Conservation (phyloP, 2,113 vertebrate species). For the Nerophis ophidion region DNA sequence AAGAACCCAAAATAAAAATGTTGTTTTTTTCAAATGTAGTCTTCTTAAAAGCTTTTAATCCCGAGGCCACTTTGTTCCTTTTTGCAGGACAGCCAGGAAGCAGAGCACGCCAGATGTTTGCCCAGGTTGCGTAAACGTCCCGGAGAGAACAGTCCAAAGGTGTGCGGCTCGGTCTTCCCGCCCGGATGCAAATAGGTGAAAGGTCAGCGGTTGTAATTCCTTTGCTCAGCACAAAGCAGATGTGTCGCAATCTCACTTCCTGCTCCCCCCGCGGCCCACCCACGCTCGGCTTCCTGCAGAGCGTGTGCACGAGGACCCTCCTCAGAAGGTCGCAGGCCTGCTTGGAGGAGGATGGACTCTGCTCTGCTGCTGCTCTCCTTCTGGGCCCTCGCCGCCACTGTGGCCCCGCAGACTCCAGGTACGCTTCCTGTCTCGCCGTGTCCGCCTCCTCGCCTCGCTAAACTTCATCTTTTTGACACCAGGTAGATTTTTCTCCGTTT, state of each 20-base stretch:
- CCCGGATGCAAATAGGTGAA: slow-evolving; percentile 66
- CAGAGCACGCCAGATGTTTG: no score
- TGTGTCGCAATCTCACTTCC: slow-evolving; percentile 55
- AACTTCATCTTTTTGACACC: no score
- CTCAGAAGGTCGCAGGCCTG: slow-evolving; percentile 53
- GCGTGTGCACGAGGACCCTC: slow-evolving; percentile 30
- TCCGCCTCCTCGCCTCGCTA: no score
- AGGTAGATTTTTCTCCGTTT: no score
- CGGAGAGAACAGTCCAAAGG: no score
- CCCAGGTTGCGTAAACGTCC: no score
- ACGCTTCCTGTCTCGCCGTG: neutral
- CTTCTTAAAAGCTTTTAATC: no score
- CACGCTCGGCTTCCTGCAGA: slow-evolving; percentile 44
- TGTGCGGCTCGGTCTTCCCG: no score
- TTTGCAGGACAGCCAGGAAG: no score
- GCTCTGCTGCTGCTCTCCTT: slow-evolving; percentile 62
- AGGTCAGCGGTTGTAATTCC: slow-evolving; percentile 64
- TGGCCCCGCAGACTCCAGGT: slow-evolving; percentile 60
- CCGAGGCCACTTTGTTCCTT: no score
- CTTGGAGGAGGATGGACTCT: slow-evolving; percentile 66
- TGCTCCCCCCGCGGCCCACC: slow-evolving; percentile 13
- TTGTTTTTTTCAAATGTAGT: no score
- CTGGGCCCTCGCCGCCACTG: slow-evolving; percentile 52
- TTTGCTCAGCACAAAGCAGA: slow-evolving; percentile 65
- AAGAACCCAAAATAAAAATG: no score